phyloP scores from a whole-genome alignment of 2,797 vertebrate species.

The Gorsachius magnificus region DNA sequence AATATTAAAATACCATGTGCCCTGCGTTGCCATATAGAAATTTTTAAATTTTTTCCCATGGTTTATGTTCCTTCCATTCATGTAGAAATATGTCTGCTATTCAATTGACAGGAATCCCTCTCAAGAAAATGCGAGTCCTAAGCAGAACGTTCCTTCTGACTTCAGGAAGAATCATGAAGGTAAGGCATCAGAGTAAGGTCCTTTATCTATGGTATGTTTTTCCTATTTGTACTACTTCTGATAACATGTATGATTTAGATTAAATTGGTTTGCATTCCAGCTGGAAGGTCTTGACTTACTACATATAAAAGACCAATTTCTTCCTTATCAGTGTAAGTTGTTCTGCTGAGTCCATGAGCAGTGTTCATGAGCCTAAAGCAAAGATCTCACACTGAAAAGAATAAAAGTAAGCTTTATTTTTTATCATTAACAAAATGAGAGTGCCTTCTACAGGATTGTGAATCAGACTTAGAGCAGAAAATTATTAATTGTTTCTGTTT shows the following conservation, averaged over 20 bases:
- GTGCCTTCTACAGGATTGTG: not conserved
- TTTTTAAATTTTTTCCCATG: not conserved
- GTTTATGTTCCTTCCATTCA: conserved; percentile 38
- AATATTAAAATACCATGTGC: not conserved
- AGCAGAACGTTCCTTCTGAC: conserved; percentile 22
- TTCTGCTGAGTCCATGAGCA: not conserved
- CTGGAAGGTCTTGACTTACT: not conserved
- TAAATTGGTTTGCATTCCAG: not conserved
- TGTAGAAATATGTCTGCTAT: conserved; percentile 30
- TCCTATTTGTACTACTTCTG: not conserved
- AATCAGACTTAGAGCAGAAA: not conserved
- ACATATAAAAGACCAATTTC: not conserved
- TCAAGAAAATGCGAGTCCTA: conserved; percentile 22
- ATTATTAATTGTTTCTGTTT: conserved; percentile 21
- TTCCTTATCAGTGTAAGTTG: not conserved
- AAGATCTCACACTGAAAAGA: not conserved
- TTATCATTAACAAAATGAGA: not conserved
- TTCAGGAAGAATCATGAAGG: conserved; percentile 62
- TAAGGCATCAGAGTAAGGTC: conserved; percentile 7
- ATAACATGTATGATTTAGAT: not conserved
- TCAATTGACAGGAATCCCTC: conserved; percentile 69
- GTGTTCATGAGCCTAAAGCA: not conserved
- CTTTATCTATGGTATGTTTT: not conserved
- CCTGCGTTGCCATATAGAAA: not conserved
- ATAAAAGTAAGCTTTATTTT: not conserved